Percentiles rank a stretch among this genome's conserved stretches.
Evolutionary conservation across 2,113 vertebrate species (phyloP).

Genomic region (Periophthalmus modestus): DNA sequence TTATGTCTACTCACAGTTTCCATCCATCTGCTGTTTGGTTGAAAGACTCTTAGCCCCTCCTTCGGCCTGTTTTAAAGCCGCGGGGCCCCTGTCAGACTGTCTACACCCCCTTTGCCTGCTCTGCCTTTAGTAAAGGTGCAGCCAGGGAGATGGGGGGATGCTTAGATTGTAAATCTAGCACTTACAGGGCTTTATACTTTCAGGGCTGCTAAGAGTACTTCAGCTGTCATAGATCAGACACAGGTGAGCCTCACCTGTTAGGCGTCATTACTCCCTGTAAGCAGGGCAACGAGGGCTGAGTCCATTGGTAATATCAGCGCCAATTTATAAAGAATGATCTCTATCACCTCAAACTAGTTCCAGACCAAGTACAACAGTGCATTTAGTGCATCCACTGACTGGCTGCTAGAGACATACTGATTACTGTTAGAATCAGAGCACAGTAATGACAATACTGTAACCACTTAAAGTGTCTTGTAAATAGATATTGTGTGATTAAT

Average conservation of each 20-base stretch:
- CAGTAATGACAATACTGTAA: slow-evolving; percentile 68
- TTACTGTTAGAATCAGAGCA: slow-evolving; percentile 69
- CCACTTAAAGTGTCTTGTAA: slow-evolving; percentile 73
- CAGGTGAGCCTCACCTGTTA: slow-evolving; percentile 64
- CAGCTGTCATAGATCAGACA: slow-evolving; percentile 49
- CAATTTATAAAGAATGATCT: slow-evolving; percentile 62
- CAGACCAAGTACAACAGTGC: slow-evolving; percentile 44
- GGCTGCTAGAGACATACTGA: slow-evolving; percentile 57
- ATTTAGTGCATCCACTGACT: slow-evolving; percentile 60
- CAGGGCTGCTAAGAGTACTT: slow-evolving; percentile 68
- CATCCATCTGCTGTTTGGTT: slow-evolving; percentile 74
- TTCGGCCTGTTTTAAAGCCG: slow-evolving; percentile 71
- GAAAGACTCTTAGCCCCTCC: slow-evolving; percentile 60
- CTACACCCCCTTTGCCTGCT: slow-evolving; percentile 69
- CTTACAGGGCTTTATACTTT: slow-evolving; percentile 70
- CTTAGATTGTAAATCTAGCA: slow-evolving; percentile 68
- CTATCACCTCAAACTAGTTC: slow-evolving; percentile 61
- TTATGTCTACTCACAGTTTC: slow-evolving; percentile 63
- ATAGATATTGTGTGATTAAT: slow-evolving; percentile 53
- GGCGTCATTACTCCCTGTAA: slow-evolving; percentile 57
- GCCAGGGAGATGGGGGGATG: slow-evolving; percentile 70
- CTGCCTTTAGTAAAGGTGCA: slow-evolving; percentile 69
- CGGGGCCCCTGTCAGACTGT: slow-evolving; percentile 60
- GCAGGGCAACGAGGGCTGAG: slow-evolving; percentile 65
- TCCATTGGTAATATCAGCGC: slow-evolving; percentile 45